Evolutionary conservation across 2,797 vertebrate species (phyloP).

Genomic region (Microcaecilia unicolor): DNA sequence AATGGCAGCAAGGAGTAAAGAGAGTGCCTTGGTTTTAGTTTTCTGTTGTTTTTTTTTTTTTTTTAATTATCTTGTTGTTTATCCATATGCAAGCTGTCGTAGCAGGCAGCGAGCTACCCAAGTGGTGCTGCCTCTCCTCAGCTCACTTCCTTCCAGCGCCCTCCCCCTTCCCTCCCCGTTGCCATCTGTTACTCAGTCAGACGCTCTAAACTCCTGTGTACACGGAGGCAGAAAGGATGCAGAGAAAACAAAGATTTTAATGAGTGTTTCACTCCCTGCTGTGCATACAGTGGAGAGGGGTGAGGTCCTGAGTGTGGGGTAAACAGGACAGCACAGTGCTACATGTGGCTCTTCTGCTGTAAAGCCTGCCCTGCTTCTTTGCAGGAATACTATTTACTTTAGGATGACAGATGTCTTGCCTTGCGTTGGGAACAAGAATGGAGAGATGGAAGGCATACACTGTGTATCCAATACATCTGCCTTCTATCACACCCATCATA

Average conservation of each 20-base stretch:
- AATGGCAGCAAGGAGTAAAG: slow-evolving; percentile 17
- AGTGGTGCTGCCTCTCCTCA: not conserved
- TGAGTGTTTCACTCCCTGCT: no score
- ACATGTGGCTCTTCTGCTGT: fast-evolving
- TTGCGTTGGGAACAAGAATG: no score
- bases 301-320: not conserved
- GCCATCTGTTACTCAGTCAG: slow-evolving; percentile 23
- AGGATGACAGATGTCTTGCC: no score
- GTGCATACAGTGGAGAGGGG: not conserved
- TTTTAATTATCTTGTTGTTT: slow-evolving; percentile 13
- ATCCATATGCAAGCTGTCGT: slow-evolving; percentile 26
- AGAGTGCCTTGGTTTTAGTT: not conserved
- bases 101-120: slow-evolving; percentile 1
- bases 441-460: no score
- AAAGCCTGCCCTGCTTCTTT: no score
- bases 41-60: not conserved
- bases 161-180: not conserved
- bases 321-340: not conserved
- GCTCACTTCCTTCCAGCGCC: not conserved
- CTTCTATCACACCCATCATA: no score
- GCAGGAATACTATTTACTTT: no score
- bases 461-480: no score
- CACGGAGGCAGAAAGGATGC: fast-evolving
- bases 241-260: no score
- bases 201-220: not conserved